Base-by-base conservation (phyloP, 2,888 invertebrate species). In the Ophonus ardosiacus region DNA sequence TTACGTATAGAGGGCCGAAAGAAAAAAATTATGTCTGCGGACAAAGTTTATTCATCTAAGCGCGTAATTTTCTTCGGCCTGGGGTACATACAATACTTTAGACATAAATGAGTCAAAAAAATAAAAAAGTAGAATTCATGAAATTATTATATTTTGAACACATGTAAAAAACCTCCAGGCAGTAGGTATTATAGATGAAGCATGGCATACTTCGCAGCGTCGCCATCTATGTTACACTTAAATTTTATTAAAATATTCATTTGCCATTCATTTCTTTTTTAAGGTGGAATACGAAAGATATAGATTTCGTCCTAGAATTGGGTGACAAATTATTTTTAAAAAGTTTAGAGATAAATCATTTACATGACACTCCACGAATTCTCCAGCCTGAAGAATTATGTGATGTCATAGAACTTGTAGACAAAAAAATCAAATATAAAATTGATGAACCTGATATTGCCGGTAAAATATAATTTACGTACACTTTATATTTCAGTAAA, bases 251-350 rank as follows among this genome's bases (percentile, higher is more conserved):
- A 1, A 43, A 43, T 10, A 43, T 43, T 1, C 0, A 7, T 40
- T 40, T 7, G 7, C 7, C 40, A 40, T 7, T 5, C 13, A 51
- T 51, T 51, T 51, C 13, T 5, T 51, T 13, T 65, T 74, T 18
- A 15, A 74, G 71, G 71, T 95, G 95, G 95, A 93, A 92, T 0
- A 92, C 93, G 88, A 93, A 93, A 86, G 92, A 93, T 15, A 89
- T 95, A 0, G 95, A 95, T 87, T 92, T 93, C 86, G 90, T 94
- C 21, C 87, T 94, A 3, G 92, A 93, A 24, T 91, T 92, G 63
- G 94, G 93, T 0, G 93, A 93, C 88, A 89, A 90, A 78, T 92
- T 94, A 90, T 93, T 89, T 71, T 15, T 88, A 18, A 88, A 90
- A 31, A 90, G 90, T 80, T 86, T 90, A 6, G 87, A 87, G 1